Percentiles rank a stretch among this genome's conserved stretches.
Conservation (phyloP, 2,888 invertebrate species). For the Exocentrus adspersus region DNA sequence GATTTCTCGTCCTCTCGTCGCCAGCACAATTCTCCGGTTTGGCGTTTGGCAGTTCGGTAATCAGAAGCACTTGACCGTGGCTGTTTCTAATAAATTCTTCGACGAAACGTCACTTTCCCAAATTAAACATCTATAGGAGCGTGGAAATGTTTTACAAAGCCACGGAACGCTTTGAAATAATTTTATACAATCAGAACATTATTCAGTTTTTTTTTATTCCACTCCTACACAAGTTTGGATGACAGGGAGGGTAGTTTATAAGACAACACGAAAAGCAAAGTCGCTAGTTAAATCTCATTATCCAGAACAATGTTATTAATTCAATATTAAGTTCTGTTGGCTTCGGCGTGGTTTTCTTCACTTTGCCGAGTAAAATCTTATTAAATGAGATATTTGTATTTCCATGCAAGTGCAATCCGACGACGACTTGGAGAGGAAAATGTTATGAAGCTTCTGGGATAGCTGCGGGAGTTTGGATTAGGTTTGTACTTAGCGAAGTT, state of each 20-base stretch:
- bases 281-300: too few species aligned
- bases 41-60: conserved; percentile 59
- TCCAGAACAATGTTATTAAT: neutral
- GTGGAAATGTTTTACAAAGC: conserved; percentile 2
- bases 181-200: too few species aligned
- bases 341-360: neutral
- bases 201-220: too few species aligned
- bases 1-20: conserved; percentile 58
- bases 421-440: neutral
- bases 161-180: too few species aligned
- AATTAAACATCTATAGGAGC: conserved; percentile 39
- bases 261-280: too few species aligned
- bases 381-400: neutral
- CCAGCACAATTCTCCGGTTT: conserved; percentile 47
- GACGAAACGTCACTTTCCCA: conserved; percentile 39
- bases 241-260: too few species aligned
- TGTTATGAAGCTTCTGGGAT: neutral
- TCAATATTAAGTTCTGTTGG: too few species aligned
- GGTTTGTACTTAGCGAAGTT: too few species aligned
- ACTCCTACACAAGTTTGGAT: neutral
- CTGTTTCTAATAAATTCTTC: conserved; percentile 46
- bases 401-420: neutral
- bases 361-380: neutral
- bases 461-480: neutral
- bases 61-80: conserved; percentile 58